Evolutionary conservation across 1,140 invertebrate species (phyloP).

Genomic region (Drosophila nasuta): DNA sequence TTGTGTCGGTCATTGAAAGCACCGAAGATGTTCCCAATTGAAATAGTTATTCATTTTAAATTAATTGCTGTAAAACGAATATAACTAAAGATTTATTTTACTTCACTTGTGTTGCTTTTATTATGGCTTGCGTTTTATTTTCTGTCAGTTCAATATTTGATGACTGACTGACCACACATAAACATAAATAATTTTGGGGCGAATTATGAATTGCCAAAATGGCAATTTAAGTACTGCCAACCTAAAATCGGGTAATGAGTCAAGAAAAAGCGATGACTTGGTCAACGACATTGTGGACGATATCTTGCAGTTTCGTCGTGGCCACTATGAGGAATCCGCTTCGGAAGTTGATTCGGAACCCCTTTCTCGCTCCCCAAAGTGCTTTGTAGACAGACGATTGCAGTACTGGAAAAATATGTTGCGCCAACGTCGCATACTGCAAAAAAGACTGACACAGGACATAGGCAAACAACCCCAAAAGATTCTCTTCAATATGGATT

Average conservation of each 20-base stretch:
- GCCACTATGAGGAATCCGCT: constrained; percentile 10
- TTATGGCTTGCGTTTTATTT: not conserved
- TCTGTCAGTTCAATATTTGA: constrained; percentile 1
- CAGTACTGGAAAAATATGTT: constrained; percentile 74
- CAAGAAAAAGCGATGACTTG: not conserved
- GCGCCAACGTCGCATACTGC: constrained; percentile 37
- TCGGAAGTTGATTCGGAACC: not conserved
- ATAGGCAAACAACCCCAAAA: constrained; percentile 27
- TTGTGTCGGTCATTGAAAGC: constrained; percentile 79
- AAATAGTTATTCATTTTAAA: constrained; percentile 1
- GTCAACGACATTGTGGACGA: constrained; percentile 43
- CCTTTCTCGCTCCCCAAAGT: not conserved
- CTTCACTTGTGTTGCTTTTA: not conserved
- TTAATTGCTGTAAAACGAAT: constrained; percentile 1
- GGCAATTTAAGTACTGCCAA: not conserved
- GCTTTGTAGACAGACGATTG: constrained; percentile 58
- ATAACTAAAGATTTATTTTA: not conserved
- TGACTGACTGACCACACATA: not conserved
- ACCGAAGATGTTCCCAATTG: constrained; percentile 51
- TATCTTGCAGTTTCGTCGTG: constrained; percentile 27
- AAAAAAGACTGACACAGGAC: constrained; percentile 29
- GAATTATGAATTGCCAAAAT: not conserved
- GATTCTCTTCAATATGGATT: constrained; percentile 44
- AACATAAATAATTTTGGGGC: not conserved
- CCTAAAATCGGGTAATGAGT: not conserved